Evolutionary conservation across 1,140 invertebrate species (phyloP), one percentile per base, ranked within the genome.

Genomic region (Drosophila baimaii): DNA sequence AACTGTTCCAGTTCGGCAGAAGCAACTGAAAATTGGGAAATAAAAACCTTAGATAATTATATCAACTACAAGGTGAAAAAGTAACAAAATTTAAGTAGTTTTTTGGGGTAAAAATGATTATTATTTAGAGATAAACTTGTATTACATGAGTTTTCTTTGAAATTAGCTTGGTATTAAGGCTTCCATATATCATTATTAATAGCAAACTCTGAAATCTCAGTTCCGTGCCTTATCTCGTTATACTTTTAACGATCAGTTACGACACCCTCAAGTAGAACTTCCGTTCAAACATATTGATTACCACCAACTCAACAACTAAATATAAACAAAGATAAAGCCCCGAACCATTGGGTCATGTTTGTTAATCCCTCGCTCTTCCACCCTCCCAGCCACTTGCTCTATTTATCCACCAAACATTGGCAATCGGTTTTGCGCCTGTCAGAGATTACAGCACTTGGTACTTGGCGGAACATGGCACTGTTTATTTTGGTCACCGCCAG

Each of bases 1-100:
- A 92, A 93, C 63, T 94, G 93, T 77, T 94, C 93, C 61, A 96
- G 82, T 68, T 92, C 93, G 51, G 92, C 92, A 13, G 93, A 93
- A 43, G 94, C 90, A 54, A 92, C 95, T 95, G 91, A 5, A 33
- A 37, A 39, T 21, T 47, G 3, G 21, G 29, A 19, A 35, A 7
- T 35, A 25, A 15, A n/a, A 43, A 25, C n/a, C n/a, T n/a, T n/a
- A n/a, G n/a, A n/a, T n/a, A n/a, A n/a, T n/a, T 25, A 25, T 25
- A 33, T 12, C 2, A 5, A 12, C 44, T 25, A 19, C 7, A 17
- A 52, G 12, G 3, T 8, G 6, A 5, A 9, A 2, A 15, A 19
- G 17, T 15, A 15, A 15, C 7, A 8, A 8, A 9, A 15, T 21
- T 21, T n/a, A n/a, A n/a, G n/a, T n/a, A n/a, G n/a, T n/a, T n/a